Conservation (phyloP, 2,797 vertebrate species). For the Sebastes kiyomatsui region DNA sequence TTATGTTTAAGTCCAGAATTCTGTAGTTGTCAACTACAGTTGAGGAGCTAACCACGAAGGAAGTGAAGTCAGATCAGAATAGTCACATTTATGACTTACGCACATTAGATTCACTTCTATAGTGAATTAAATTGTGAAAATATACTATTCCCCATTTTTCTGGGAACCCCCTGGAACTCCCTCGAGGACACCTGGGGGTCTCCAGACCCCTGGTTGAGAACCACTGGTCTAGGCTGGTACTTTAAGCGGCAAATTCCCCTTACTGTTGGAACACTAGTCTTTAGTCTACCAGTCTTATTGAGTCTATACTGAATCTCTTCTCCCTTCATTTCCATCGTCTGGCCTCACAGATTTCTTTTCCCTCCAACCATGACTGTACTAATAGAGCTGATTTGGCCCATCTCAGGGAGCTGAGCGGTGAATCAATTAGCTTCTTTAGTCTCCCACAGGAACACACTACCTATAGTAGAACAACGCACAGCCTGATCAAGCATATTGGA, state of each 20-base stretch:
- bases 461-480: slow-evolving; percentile 15
- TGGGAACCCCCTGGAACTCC: background rate
- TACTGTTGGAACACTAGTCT: background rate
- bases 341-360: slow-evolving; percentile 15
- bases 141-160: background rate
- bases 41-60: background rate
- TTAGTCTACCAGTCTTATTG: background rate
- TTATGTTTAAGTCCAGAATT: background rate
- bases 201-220: background rate
- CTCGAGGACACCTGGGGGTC: background rate
- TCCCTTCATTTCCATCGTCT: background rate
- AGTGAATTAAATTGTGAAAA: background rate
- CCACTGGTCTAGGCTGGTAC: background rate
- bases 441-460: slow-evolving; percentile 52
- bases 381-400: slow-evolving; percentile 51
- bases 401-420: slow-evolving; percentile 39
- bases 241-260: background rate
- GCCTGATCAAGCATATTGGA: slow-evolving; percentile 64
- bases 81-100: background rate
- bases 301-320: background rate
- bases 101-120: background rate
- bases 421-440: slow-evolving; percentile 64
- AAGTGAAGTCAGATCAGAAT: background rate
- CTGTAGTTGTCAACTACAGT: no score
- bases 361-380: background rate